phyloP scores from a whole-genome alignment of 2,888 invertebrate genomes.

The Meghimatium bilineatum region DNA sequence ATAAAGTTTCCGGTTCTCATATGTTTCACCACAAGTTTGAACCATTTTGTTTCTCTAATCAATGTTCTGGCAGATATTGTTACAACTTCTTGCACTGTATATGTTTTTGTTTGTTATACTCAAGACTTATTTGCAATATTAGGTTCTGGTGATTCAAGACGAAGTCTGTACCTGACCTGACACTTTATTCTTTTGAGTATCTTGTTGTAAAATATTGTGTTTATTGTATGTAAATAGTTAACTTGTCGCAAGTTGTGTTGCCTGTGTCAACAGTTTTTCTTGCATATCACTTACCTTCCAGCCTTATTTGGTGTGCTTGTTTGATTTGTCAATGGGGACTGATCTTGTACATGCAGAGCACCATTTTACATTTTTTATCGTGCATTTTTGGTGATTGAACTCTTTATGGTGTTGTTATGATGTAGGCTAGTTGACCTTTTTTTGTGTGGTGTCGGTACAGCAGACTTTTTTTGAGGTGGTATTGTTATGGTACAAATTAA shows the following conservation, averaged over 20 bases:
- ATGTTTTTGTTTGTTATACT: not conserved
- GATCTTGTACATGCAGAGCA: no score
- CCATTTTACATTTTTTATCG: no score
- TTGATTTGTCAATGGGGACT: no score
- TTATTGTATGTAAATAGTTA: not conserved
- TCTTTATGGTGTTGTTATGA: no score
- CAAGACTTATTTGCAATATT: not conserved
- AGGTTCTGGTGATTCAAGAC: not conserved
- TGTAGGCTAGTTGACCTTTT: no score
- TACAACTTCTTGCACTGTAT: not conserved
- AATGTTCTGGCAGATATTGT: not conserved
- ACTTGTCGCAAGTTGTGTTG: not conserved
- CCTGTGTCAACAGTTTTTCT: not conserved
- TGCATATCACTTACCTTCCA: not conserved
- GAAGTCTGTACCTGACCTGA: not conserved
- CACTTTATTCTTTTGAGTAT: not conserved
- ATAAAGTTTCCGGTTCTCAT: no score
- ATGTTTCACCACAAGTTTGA: not conserved
- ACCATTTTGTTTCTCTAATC: not conserved
- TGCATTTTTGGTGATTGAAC: no score
- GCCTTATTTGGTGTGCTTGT: not conserved
- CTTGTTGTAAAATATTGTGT: not conserved
- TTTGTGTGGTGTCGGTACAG: no score
- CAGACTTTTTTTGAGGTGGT: no score
- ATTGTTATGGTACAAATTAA: no score